phyloP scores from a whole-genome alignment of 2,888 invertebrate species.

The Agriopis leucophaearia region DNA sequence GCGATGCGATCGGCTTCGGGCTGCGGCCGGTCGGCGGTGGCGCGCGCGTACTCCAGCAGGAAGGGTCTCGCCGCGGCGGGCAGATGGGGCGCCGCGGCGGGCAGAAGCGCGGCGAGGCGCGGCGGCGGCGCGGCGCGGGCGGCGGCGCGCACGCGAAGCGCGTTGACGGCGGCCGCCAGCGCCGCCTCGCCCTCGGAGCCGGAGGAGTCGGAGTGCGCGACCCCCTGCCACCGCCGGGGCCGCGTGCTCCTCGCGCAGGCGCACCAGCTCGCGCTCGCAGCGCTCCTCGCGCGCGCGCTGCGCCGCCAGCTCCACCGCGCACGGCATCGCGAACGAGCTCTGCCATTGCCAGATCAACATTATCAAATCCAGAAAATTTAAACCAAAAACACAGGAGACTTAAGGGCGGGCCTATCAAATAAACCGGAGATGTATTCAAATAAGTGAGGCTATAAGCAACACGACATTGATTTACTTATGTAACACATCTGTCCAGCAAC shows the following conservation, averaged over 20 bases:
- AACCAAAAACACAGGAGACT: too few species aligned
- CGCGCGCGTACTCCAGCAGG: conserved; percentile 13
- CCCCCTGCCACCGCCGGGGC: conserved; percentile 19
- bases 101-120: conserved; percentile 24
- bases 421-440: too few species aligned
- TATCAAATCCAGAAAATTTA: too few species aligned
- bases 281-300: conserved; percentile 56
- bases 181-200: conserved; percentile 59
- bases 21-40: conserved; percentile 20
- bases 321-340: conserved; percentile 58
- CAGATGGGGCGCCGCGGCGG: conserved; percentile 21
- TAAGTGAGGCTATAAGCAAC: too few species aligned
- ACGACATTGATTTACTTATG: too few species aligned
- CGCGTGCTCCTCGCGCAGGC: conserved; percentile 44
- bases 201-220: conserved; percentile 54
- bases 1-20: conserved; percentile 17
- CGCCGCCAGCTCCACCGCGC: conserved; percentile 56
- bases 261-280: conserved; percentile 51
- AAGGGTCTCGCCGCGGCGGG: conserved; percentile 16
- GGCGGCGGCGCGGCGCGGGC: conserved; percentile 20
- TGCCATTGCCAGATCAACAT: conserved; percentile 42
- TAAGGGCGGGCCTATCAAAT: too few species aligned
- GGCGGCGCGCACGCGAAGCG: conserved; percentile 42
- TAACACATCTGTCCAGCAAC: too few species aligned
- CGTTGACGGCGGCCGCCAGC: conserved; percentile 52